phyloP scores from a whole-genome alignment of 2,113 vertebrate genomes.

The Centrocercus urophasianus region DNA sequence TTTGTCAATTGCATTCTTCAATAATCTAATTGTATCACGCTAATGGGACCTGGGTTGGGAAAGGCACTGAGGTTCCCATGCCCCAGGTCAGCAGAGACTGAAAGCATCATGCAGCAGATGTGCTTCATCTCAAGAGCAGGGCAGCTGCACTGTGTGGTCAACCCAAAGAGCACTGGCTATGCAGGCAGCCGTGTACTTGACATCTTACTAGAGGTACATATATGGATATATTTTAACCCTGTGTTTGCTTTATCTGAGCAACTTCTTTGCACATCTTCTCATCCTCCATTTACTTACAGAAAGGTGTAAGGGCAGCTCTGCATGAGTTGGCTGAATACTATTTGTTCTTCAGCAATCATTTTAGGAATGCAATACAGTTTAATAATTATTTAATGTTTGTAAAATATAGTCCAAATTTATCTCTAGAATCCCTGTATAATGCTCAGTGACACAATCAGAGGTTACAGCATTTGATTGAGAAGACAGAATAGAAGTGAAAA shows the following conservation, averaged over 20 bases:
- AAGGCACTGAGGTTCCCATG: conserved; percentile 51
- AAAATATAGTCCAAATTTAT: not conserved
- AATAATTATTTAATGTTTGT: not conserved
- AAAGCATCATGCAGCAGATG: conserved; percentile 54
- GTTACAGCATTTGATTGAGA: not conserved
- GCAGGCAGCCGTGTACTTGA: not conserved
- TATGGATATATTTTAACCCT: not conserved
- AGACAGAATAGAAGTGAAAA: conserved; percentile 6
- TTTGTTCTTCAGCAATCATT: not conserved
- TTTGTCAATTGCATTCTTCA: conserved; percentile 59
- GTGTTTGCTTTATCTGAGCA: not conserved
- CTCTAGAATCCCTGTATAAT: not conserved
- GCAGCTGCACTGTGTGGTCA: conserved; percentile 35
- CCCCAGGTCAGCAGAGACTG: conserved; percentile 41
- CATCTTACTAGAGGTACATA: not conserved
- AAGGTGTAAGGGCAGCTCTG: not conserved
- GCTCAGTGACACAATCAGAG: conserved; percentile 37
- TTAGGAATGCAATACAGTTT: not conserved
- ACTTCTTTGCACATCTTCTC: not conserved
- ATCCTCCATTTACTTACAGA: not conserved
- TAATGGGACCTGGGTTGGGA: conserved; percentile 67
- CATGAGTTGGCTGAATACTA: not conserved
- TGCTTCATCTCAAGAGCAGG: conserved; percentile 31
- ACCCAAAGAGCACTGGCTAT: not conserved
- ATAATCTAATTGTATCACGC: conserved; percentile 56